Evolutionary conservation across 1,140 invertebrate genomes (phyloP).

Genomic region (Drosophila willistoni): DNA sequence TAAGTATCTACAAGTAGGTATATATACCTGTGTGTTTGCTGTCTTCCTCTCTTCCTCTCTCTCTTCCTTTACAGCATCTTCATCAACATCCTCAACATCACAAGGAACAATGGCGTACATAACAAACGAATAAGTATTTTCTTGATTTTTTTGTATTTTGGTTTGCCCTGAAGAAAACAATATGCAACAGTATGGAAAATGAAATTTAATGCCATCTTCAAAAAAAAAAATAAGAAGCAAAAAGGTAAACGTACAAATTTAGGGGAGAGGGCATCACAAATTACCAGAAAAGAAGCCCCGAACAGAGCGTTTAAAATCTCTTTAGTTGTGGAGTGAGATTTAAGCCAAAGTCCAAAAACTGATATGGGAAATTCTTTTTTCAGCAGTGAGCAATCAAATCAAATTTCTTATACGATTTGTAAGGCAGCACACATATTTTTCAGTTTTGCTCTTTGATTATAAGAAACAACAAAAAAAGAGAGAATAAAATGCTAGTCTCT

Average conservation of each 20-base stretch:
- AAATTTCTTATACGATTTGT: background rate
- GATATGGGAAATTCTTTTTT: background rate
- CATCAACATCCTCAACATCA: background rate
- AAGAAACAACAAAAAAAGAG: no score
- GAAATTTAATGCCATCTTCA: conserved; percentile 4
- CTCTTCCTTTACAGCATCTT: background rate
- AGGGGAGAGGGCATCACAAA: background rate
- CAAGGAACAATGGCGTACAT: background rate
- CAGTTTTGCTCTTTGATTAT: background rate
- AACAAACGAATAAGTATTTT: background rate
- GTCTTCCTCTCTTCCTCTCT: background rate
- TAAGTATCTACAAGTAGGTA: background rate
- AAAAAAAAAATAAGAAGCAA: background rate
- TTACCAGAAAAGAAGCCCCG: background rate
- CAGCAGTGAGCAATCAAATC: background rate
- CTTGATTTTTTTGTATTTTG: no score
- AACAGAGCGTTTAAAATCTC: background rate
- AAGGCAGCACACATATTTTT: background rate
- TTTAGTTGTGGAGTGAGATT: background rate
- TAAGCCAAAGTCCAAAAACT: background rate
- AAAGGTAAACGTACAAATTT: background rate
- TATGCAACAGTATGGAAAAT: conserved; percentile 9
- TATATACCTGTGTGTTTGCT: background rate
- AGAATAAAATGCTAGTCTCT: no score
- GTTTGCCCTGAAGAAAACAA: conserved; percentile 2